Percentiles rank a stretch among this genome's conserved stretches.
phyloP scores from a whole-genome alignment of 2,797 vertebrate species.

The Poeciliopsis infans region DNA sequence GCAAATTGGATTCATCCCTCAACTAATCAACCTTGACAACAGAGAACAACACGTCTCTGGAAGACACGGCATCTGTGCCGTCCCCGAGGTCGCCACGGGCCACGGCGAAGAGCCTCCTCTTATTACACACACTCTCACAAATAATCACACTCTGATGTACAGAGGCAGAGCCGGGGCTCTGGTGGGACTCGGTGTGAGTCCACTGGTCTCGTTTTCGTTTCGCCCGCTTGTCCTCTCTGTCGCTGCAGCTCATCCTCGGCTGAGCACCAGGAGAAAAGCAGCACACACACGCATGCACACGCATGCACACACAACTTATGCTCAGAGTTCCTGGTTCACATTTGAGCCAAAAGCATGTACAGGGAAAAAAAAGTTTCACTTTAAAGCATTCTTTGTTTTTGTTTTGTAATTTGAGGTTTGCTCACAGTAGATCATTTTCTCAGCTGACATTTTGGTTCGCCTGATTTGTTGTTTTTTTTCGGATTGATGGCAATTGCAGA shows the following conservation, averaged over 20 bases:
- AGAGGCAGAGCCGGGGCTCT: constrained; percentile 20
- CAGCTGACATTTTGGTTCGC: neutral
- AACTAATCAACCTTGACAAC: constrained; percentile 63
- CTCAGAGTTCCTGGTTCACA: constrained; percentile 1
- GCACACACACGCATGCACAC: neutral
- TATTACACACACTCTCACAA: constrained; percentile 16
- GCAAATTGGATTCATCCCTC: constrained; percentile 51
- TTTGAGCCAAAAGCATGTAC: neutral
- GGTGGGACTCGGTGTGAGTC: constrained; percentile 27
- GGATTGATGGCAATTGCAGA: neutral
- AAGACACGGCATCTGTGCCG: constrained; percentile 30
- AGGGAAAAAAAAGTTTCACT: neutral
- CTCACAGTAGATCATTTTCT: neutral
- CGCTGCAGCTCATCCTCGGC: constrained; percentile 9
- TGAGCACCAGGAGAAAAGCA: constrained; percentile 7
- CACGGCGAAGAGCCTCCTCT: constrained; percentile 20
- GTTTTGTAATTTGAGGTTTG: neutral
- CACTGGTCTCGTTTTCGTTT: constrained; percentile 29
- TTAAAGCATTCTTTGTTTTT: neutral
- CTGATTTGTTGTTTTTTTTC: neutral
- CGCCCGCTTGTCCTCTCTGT: constrained; percentile 15
- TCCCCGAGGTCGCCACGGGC: constrained; percentile 33
- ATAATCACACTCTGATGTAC: constrained; percentile 24
- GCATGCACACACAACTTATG: constrained; percentile 5
- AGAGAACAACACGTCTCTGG: constrained; percentile 34